phyloP scores from a whole-genome alignment of 2,797 vertebrate species.

The Delichon dasypus region DNA sequence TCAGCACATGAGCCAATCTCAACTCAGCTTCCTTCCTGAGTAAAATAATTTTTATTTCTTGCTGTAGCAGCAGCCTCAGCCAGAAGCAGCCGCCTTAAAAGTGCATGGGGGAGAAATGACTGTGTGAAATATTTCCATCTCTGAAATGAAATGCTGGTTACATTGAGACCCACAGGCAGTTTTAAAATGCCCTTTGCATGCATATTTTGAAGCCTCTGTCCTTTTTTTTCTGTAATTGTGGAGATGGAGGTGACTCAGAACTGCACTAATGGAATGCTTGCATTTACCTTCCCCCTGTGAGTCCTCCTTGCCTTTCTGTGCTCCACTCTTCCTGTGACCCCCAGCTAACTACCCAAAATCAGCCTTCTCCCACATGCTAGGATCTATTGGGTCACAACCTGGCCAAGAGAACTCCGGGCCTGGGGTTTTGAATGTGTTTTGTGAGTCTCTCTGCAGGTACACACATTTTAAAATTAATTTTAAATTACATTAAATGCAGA shows the following conservation, averaged over 20 bases:
- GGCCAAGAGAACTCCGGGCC: background rate
- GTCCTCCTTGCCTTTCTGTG: background rate
- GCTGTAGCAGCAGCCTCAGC: constrained; percentile 75
- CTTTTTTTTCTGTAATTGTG: background rate
- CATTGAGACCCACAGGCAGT: background rate
- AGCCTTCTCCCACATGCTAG: background rate
- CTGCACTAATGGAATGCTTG: background rate
- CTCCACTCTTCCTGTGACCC: background rate
- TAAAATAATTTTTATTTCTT: constrained; percentile 86
- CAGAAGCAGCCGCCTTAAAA: constrained; percentile 48
- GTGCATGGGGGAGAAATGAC: background rate
- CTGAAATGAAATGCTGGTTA: background rate
- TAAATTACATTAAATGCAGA: background rate
- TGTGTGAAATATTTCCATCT: background rate
- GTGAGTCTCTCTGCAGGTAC: background rate
- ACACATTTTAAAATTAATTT: background rate
- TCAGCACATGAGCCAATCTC: background rate
- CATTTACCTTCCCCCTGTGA: background rate
- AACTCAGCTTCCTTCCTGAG: constrained; percentile 85
- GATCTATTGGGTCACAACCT: background rate
- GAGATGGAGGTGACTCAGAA: background rate
- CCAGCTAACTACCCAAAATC: background rate
- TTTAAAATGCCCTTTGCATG: background rate
- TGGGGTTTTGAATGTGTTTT: fast-evolving
- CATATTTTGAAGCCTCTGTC: background rate